Evolutionary conservation across 2,797 vertebrate species (phyloP).

Genomic region (Trachurus trachurus): DNA sequence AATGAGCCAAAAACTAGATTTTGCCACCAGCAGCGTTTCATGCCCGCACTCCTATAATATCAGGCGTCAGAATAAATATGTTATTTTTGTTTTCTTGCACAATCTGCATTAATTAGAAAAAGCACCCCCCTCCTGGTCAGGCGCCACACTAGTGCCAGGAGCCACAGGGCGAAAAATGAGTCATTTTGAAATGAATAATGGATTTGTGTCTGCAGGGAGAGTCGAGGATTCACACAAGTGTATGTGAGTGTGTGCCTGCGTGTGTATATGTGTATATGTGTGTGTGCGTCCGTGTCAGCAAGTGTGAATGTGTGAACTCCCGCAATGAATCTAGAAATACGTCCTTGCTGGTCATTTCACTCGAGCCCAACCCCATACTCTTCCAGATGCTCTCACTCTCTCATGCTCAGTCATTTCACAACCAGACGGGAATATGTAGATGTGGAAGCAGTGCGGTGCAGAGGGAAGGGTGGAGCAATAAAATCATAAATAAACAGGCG

Average conservation of each 20-base stretch:
- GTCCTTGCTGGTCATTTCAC: conserved; percentile 73
- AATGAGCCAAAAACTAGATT: conserved; percentile 47
- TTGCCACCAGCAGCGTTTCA: conserved; percentile 67
- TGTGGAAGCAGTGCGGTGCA: conserved; percentile 41
- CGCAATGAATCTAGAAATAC: conserved; percentile 77
- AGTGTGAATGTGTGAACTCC: conserved; percentile 47
- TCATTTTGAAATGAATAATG: conserved; percentile 88
- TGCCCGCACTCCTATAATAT: conserved; percentile 63
- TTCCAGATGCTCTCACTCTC: conserved; percentile 54
- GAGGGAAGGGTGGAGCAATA: conserved; percentile 57
- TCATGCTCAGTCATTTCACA: conserved; percentile 56
- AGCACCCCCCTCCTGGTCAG: conserved; percentile 74
- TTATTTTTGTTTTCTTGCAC: conserved; percentile 77
- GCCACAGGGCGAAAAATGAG: conserved; percentile 83
- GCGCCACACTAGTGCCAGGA: conserved; percentile 76
- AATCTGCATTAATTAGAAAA: conserved; percentile 86
- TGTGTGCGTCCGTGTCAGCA: conserved; percentile 29
- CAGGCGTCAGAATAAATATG: conserved; percentile 77
- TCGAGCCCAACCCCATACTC: conserved; percentile 33
- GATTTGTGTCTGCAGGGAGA: conserved; percentile 81
- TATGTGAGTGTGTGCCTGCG: conserved; percentile 30
- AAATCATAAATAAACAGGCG: conserved; percentile 83
- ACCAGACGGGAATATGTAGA: conserved; percentile 76
- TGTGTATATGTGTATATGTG: conserved; percentile 31
- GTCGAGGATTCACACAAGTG: conserved; percentile 68